Evolutionary conservation across 2,888 invertebrate genomes (phyloP), one percentile per base, ranked within the genome.

Genomic region (Parthenolecanium corni): DNA sequence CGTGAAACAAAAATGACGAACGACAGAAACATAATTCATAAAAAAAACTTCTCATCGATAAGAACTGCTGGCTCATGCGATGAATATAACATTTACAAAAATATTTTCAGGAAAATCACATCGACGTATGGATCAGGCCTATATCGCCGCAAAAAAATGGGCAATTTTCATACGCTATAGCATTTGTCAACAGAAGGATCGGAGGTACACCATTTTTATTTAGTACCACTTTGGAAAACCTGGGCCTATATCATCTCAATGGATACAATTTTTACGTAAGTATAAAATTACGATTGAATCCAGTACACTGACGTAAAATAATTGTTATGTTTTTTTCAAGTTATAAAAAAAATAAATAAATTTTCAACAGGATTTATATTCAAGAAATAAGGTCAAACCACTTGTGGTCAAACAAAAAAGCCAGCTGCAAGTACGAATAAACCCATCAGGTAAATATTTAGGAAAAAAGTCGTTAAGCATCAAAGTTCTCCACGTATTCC

Each of bases 121-220:
- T 80, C 52, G 76, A 81, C 68, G 74, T 82, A 24, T 83, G 82
- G 82, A 77, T 73, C 2, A 76, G 80, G 47, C 77, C 76, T 1
- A 77, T 81, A 42, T 67, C 74, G 31, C 78, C 80, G 23, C 68
- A 78, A 14, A 68, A 72, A 0, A 74, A 76, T 44, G 76, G 74
- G 1, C 68, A 66, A 23, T 73, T 74, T 69, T 77, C 80, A 0
- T 76, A 74, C 66, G 82, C 82, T 0, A 69, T 82, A n/a, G 83
- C 80, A 0, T 76, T 82, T 67, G 76, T 81, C 14, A 82, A 76
- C 66, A 71, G 73, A 53, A 70, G 77, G 64, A 70, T 70, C 11
- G 76, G 76, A 69, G 77, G 76, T 14, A 72, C 73, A 65, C 75
- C 76, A 3, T 74, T 72, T 65, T 70, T 71, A 36, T 68, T 75